Evolutionary conservation across 1,140 invertebrate species (phyloP).

Genomic region (Trypoxylus dichotomus): DNA sequence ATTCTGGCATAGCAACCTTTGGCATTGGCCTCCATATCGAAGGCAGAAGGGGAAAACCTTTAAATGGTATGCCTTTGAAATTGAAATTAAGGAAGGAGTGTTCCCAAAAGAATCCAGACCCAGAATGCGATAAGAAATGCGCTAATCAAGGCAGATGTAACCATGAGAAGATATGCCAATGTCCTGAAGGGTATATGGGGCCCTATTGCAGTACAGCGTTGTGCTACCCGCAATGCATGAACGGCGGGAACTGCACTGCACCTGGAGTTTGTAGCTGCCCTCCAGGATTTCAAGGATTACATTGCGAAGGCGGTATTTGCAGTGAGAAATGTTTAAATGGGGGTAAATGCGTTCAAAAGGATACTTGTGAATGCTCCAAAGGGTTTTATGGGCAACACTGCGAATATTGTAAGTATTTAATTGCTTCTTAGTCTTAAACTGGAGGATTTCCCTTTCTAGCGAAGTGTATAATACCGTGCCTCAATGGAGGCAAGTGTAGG

Average conservation of each 20-base stretch:
- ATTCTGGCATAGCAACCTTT: slow-evolving; percentile 85
- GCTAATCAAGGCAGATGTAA: slow-evolving; percentile 82
- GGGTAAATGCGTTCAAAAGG: slow-evolving; percentile 93
- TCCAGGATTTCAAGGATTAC: slow-evolving; percentile 84
- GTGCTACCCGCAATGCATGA: slow-evolving; percentile 91
- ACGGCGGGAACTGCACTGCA: slow-evolving; percentile 86
- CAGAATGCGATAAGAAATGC: slow-evolving; percentile 84
- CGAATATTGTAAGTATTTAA: slow-evolving; percentile 82
- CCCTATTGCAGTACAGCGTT: slow-evolving; percentile 84
- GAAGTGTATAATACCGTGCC: slow-evolving; percentile 85
- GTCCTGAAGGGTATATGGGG: slow-evolving; percentile 86
- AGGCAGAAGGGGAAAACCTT: slow-evolving; percentile 66
- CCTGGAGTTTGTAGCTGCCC: slow-evolving; percentile 86
- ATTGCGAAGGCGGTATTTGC: slow-evolving; percentile 92
- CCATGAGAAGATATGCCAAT: slow-evolving; percentile 79
- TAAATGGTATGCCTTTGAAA: slow-evolving; percentile 87
- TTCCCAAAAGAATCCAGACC: slow-evolving; percentile 87
- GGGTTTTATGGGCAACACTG: slow-evolving; percentile 87
- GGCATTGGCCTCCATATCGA: slow-evolving; percentile 86
- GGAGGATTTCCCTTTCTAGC: slow-evolving; percentile 57
- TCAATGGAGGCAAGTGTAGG: slow-evolving; percentile 82
- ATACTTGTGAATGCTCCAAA: slow-evolving; percentile 85
- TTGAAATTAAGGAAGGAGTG: slow-evolving; percentile 93
- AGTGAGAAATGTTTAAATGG: slow-evolving; percentile 87
- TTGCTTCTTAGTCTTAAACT: not conserved